These are phyloP conservation scores for Capitulum mitella DNA, from an alignment of 2,888 invertebrate genomes.

Conservation along the genomic window DNA sequence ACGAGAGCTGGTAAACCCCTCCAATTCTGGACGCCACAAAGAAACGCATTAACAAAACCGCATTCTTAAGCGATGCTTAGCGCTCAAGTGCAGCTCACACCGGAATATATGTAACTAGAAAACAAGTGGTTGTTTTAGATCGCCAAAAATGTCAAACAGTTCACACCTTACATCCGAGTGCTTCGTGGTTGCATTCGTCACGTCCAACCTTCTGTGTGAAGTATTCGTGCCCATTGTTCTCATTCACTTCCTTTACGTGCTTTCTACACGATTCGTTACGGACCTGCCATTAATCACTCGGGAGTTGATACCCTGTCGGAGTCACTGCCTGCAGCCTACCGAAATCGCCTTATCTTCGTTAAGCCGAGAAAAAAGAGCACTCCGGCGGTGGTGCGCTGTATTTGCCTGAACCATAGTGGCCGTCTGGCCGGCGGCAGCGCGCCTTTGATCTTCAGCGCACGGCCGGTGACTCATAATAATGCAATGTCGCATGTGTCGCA, in stretches of 20 bases:
- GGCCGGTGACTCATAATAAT: conserved; percentile 8
- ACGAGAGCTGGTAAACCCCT: no score
- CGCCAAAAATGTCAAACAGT: no score
- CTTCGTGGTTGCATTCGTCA: no score
- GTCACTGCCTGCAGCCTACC: not conserved
- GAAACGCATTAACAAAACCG: no score
- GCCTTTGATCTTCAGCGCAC: not conserved
- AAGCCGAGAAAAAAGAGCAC: not conserved
- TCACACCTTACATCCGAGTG: no score
- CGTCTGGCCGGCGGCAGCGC: not conserved
- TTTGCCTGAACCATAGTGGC: not conserved
- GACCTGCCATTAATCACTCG: not conserved
- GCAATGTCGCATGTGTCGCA: conserved; percentile 20
- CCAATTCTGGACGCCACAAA: no score
- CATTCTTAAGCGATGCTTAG: no score
- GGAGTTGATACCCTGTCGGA: not conserved
- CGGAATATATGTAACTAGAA: no score
- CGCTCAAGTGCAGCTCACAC: no score
- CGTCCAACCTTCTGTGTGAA: no score
- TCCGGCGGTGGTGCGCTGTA: not conserved
- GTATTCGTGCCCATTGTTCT: not conserved
- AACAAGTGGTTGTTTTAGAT: no score
- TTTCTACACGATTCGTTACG: not conserved
- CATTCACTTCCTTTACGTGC: not conserved
- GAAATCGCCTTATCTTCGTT: conserved; percentile 14